Percentiles rank a stretch among this genome's conserved stretches.
Conservation (phyloP, 2,888 invertebrate species). For the Agrilus cyanescens region DNA sequence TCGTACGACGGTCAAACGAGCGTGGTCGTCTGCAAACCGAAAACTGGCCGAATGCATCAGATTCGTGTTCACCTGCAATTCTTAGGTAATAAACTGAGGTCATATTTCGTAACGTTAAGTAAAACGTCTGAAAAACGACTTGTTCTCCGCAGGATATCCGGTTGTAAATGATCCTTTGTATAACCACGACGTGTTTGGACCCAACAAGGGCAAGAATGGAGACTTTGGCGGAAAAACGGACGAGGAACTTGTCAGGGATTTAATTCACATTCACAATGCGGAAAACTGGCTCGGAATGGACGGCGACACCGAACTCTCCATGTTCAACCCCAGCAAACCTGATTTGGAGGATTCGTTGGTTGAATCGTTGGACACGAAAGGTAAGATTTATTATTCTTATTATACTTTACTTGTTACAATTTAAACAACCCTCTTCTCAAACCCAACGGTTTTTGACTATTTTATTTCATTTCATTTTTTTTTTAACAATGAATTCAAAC, state of each 20-base stretch:
- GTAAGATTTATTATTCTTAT: conserved; percentile 15
- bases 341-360: conserved; percentile 48
- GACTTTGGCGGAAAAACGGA: conserved; percentile 81
- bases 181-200: conserved; percentile 93
- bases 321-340: conserved; percentile 63
- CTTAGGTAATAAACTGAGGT: conserved; percentile 51
- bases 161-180: conserved; percentile 96
- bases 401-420: too few species aligned
- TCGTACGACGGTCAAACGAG: conserved; percentile 84
- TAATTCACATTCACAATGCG: conserved; percentile 86
- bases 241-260: conserved; percentile 75
- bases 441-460: too few species aligned
- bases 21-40: conserved; percentile 86
- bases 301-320: conserved; percentile 70
- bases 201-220: conserved; percentile 79
- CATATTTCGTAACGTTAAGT: conserved; percentile 12
- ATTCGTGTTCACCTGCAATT: conserved; percentile 97
- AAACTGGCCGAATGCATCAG: conserved; percentile 97
- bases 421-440: too few species aligned
- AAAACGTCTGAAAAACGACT: not conserved
- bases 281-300: conserved; percentile 91
- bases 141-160: conserved; percentile 65
- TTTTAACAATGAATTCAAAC: too few species aligned
- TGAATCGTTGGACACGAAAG: conserved; percentile 32
- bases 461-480: too few species aligned